Conservation (phyloP, 2,888 invertebrate species). For the Mongoloraphidia duomilia region DNA sequence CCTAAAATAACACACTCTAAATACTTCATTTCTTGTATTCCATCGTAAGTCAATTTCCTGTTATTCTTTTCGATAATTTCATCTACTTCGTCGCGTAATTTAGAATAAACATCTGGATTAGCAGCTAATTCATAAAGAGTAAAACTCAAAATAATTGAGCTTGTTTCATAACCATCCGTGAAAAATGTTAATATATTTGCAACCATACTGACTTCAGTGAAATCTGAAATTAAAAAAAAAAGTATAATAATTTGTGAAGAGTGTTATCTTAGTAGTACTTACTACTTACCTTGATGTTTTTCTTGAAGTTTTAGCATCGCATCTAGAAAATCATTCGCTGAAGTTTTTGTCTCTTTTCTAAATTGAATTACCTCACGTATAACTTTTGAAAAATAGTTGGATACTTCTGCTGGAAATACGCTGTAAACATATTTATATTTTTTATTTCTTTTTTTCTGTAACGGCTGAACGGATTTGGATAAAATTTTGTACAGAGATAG, state of each 20-base stretch:
- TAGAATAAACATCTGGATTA: constrained; percentile 25
- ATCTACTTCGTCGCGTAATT: constrained; percentile 24
- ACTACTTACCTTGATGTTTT: neutral
- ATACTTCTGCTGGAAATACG: neutral
- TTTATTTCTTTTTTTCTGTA: neutral
- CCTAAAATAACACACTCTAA: constrained; percentile 25
- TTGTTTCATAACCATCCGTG: constrained; percentile 29
- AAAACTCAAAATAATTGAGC: constrained; percentile 24
- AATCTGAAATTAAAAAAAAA: neutral
- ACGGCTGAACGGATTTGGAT: neutral
- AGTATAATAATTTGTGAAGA: too few relatives aligned
- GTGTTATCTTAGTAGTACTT: neutral
- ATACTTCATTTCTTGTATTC: constrained; percentile 27
- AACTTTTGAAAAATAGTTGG: neutral
- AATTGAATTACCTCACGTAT: neutral
- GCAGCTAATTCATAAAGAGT: constrained; percentile 24
- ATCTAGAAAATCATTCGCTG: neutral
- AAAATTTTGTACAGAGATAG: neutral
- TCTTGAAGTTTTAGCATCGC: neutral
- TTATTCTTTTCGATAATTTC: constrained; percentile 16
- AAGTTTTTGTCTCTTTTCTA: neutral
- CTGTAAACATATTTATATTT: neutral
- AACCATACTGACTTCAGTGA: constrained; percentile 15
- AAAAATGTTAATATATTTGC: constrained; percentile 27
- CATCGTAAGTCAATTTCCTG: constrained; percentile 24